Base-by-base conservation (phyloP, 2,888 invertebrate species). In the Blastobasis lacticolella region DNA sequence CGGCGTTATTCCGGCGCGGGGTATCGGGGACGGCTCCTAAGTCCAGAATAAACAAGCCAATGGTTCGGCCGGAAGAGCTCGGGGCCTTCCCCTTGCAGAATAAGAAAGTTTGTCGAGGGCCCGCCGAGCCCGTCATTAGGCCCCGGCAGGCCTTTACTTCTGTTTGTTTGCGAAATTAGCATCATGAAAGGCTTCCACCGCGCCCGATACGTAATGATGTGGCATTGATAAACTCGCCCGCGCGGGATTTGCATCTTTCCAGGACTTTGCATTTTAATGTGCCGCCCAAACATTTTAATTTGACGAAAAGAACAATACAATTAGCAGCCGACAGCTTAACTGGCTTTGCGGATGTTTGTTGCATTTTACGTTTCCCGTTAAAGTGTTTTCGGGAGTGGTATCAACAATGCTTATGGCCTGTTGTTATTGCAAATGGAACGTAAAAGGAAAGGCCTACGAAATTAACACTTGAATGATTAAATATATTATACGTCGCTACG, bases 151-250 rank as follows among this genome's bases (percentile, higher is more conserved):
- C 75, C 73, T 73, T 72, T 70, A 73, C 78, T 81, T 81, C 85
- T 86, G 84, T 85, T 88, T 87, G 81, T 78, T 77, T 75, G 75
- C 77, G 68, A 81, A 86, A 87, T 88, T 86, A 86, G 80, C 82
- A 84, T 81, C 78, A 73, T 76, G 76, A 76, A 78, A 75, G 77
- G 74, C 71, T 75, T 75, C 71, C 71, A 75, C 73, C 71, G 62
- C 58, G 64, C 68, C 73, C 71, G 75, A 70, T 66, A 62, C 64
- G 66, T 75, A 79, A 83, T 78, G 78, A 79, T 69, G 73, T 68
- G 68, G 75, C 64, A 76, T 75, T 73, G 73, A 67, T 67, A 76
- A 75, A 69, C 70, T 74, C 54, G 57, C 53, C 56, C 55, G 45
- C 49, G 56, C 50, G 54, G 66, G 60, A 67, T 67, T 69, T 66